Conservation (phyloP, 2,113 vertebrate species). For the Lutjanus erythropterus region DNA sequence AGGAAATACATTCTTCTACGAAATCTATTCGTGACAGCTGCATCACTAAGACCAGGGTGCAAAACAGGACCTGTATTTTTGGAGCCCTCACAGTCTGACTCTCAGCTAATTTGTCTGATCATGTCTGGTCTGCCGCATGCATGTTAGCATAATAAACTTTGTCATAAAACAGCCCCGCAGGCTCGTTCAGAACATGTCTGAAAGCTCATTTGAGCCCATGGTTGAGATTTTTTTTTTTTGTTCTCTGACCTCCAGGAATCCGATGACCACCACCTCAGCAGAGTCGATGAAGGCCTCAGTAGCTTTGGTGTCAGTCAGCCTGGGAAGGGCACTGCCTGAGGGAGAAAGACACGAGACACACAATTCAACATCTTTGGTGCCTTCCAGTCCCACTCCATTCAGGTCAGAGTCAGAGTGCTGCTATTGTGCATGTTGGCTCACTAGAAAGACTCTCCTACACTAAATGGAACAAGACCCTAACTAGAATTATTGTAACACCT, state of each 20-base stretch:
- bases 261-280: slow-evolving; percentile 89
- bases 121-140: slow-evolving; percentile 38
- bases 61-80: slow-evolving; percentile 48
- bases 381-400: no score
- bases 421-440: no score
- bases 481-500: no score
- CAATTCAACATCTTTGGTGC: not conserved
- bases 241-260: slow-evolving; percentile 93
- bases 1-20: slow-evolving; percentile 48
- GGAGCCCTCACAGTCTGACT: slow-evolving; percentile 16
- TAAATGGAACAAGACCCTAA: no score
- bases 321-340: slow-evolving; percentile 70
- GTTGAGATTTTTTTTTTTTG: slow-evolving; percentile 3
- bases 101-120: slow-evolving; percentile 42
- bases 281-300: slow-evolving; percentile 84
- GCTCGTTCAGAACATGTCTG: slow-evolving; percentile 1
- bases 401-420: no score
- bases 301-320: slow-evolving; percentile 77
- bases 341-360: slow-evolving; percentile 13
- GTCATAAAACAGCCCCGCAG: slow-evolving; percentile 9
- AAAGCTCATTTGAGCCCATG: slow-evolving; percentile 18
- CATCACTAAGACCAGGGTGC: slow-evolving; percentile 34
- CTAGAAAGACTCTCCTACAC: no score
- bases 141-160: slow-evolving; percentile 24
- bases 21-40: slow-evolving; percentile 54